Evolutionary conservation across 2,888 invertebrate species (phyloP), one percentile per base, ranked within the genome.

Genomic region (Amiota minor): DNA sequence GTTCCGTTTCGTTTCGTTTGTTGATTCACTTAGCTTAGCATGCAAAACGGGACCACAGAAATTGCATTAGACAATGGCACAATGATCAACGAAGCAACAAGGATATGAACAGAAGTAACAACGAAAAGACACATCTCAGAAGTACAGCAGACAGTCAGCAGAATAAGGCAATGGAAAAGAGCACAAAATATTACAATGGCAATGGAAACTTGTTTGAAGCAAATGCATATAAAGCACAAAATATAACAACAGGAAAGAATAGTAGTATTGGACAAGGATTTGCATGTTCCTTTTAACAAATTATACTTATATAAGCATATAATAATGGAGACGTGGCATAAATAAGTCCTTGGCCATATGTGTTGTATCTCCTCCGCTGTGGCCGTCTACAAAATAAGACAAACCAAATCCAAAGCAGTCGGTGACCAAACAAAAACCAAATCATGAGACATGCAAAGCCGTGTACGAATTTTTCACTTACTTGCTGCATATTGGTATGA

Each of bases 241-340:
- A 18, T 14, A 62, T 9, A n/a, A 10, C 35, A 35, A 9, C 35
- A 18, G 67, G 12, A 47, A n/a, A 65, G 65, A 10, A 46, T 23
- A 46, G 45, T 3, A 50, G 6, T n/a, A 64, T 64, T 14, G 65
- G 16, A 65, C 65, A 68, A 68, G 67, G 67, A 68, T 68, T 68
- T 50, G 50, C 67, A 68, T 68, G 50, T 68, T 50, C 67, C 23
- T 53, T 68, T 68, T 53, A 68, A 35, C 67, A 68, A 68, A 68
- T 68, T 68, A 68, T 68, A n/a, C n/a, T n/a, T n/a, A 68, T 68
- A 35, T 35, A 35, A 35, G 67, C 14, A 53, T 53, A 68, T 50
- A 50, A 68, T 68, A 68, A 68, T 68, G 67, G 35, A 53, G 53
- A 68, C 53, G 67, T 65, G 9, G 65, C 65, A 65, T n/a, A 62